These are phyloP conservation scores for Elephas maximus DNA, from an alignment of 2,113 vertebrate genomes.

Conservation along the genomic window DNA sequence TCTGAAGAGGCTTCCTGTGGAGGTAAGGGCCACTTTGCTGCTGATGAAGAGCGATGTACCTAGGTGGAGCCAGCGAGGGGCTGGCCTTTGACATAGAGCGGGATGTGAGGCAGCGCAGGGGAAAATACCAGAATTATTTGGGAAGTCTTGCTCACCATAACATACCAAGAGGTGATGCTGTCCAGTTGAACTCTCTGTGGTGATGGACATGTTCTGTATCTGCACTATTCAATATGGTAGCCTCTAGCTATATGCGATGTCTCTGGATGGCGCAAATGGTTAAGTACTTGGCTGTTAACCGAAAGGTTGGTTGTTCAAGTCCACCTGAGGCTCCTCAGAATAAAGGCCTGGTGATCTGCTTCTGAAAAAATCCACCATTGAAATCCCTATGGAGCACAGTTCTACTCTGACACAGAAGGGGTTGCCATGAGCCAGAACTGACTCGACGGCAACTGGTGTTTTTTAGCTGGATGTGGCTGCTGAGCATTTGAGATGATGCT, in stretches of 20 bases:
- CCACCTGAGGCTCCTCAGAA: no score
- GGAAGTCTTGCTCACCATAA: neutral
- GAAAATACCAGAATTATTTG: neutral
- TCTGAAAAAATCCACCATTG: no score
- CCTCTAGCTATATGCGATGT: no score
- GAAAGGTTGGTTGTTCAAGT: no score
- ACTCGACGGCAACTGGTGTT: no score
- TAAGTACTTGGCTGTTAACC: no score
- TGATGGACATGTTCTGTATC: no score
- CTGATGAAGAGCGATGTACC: neutral
- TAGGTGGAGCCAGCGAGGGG: accelerated
- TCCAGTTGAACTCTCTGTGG: neutral
- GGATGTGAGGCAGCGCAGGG: neutral
- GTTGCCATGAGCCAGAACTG: no score
- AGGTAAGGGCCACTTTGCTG: neutral
- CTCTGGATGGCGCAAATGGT: no score
- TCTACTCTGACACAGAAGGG: no score
- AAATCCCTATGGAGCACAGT: no score
- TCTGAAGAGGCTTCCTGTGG: neutral
- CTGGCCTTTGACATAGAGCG: neutral
- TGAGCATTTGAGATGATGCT: neutral
- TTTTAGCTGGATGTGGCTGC: neutral
- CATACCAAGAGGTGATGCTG: neutral
- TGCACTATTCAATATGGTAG: neutral
- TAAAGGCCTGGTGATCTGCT: no score